Evolutionary conservation across 2,888 invertebrate species (phyloP), one percentile per base, ranked within the genome.

Genomic region (Cecidostiba fungosa): DNA sequence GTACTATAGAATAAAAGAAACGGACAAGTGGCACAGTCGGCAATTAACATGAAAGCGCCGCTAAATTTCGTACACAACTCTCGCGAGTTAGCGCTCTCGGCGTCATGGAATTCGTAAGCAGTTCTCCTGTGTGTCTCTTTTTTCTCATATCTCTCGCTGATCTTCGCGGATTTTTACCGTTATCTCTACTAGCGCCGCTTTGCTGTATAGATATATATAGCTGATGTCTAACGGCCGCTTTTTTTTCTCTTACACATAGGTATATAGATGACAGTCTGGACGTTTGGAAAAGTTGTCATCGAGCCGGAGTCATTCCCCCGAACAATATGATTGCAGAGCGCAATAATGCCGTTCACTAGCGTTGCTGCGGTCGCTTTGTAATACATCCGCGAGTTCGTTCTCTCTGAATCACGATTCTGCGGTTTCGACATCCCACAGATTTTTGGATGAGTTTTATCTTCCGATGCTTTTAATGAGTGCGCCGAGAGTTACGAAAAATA

Each of bases 31-130:
- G 72, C 72, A 72, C 72, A 23, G 36, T 12, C 16, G 36, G 39
- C 72, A 72, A 72, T 72, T 72, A 72, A 36, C 72, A 43, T 43
- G 72, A 72, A 43, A 39, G 39, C 39, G 72, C n/a, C 39, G 62
- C 62, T 62, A 26, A 62, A 62, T 62, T 62, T 62, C 26, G 62
- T 59, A 23, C 23, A 10, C 16, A 2, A 16, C 16, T 6, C 32
- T 1, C 70, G n/a, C 72, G 39, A 36, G 39, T 39, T 39, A 36
- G 39, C 72, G 23, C 66, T 29, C 6, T n/a, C 54, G 19, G 54
- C 19, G 10, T 39, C 50, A 6, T 26, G 26, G 62, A 62, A 62
- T 62, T 62, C 62, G 26, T 26, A 62, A 62, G 26, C 26, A 62
- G 23, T 6, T 6, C 36, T 3, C 6, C 36, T 36, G 6, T 36